Evolutionary conservation across 2,113 vertebrate genomes (phyloP).

Genomic region (Xiphophorus hellerii): DNA sequence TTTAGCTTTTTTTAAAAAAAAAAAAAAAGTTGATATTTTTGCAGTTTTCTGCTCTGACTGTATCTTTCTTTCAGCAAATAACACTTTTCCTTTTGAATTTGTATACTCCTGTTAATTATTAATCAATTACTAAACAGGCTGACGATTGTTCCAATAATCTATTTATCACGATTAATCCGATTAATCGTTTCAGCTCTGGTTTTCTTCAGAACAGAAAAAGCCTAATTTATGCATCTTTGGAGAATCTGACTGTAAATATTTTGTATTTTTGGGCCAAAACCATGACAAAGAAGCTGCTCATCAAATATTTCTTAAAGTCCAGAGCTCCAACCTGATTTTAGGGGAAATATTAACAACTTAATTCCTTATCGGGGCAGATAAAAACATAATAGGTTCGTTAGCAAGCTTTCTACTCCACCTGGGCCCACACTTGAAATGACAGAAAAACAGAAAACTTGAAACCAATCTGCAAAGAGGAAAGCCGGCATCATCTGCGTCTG

Average conservation of each 20-base stretch:
- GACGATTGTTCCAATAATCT: no score
- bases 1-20: no score
- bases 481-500: conserved; percentile 46
- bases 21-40: no score
- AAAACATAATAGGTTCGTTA: background rate
- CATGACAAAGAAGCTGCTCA: background rate
- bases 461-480: conserved; percentile 34
- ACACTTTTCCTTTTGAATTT: no score
- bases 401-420: conserved; percentile 33
- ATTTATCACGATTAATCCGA: no score
- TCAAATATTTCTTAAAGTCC: background rate
- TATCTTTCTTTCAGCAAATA: no score
- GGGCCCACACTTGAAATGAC: conserved; percentile 52
- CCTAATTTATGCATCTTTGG: background rate
- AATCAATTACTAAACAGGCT: no score
- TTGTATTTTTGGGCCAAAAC: background rate
- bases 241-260: background rate
- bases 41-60: no score
- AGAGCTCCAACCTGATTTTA: background rate
- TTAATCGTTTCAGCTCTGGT: no score
- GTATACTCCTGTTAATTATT: no score
- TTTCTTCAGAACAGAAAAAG: background rate
- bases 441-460: conserved; percentile 42
- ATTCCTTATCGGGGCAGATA: background rate
- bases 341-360: background rate